These are phyloP conservation scores for Drosophila gaucha DNA, from an alignment of 2,888 invertebrate genomes.

Conservation along the genomic window DNA sequence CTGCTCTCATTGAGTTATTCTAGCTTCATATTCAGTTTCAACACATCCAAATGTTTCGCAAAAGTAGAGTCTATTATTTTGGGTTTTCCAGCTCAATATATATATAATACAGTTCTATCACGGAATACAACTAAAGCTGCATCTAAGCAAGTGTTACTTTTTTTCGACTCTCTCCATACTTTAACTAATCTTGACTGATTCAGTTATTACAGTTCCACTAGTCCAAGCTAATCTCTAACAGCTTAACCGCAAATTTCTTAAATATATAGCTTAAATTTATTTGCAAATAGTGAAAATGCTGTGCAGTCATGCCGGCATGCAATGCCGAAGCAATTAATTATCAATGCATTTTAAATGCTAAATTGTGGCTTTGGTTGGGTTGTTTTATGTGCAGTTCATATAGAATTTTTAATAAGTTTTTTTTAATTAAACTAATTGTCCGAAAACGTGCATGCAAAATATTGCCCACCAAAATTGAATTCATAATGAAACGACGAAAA, in stretches of 20 bases:
- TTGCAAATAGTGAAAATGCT: background rate
- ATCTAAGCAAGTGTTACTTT: no score
- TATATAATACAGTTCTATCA: no score
- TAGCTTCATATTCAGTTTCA: no score
- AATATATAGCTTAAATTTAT: background rate
- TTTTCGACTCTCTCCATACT: no score
- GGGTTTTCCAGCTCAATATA: no score
- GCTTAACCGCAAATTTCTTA: background rate
- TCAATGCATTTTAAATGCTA: conserved; percentile 27
- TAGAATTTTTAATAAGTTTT: conserved; percentile 46
- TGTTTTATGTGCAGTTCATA: conserved; percentile 5
- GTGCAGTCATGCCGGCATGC: conserved; percentile 1
- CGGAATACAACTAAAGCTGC: no score
- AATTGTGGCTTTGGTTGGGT: conserved; percentile 17
- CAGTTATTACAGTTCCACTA: background rate
- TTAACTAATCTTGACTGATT: background rate
- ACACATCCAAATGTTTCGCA: no score
- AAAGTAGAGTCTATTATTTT: no score
- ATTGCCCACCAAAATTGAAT: conserved; percentile 39
- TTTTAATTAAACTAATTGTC: conserved; percentile 70
- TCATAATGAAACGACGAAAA: conserved; percentile 25
- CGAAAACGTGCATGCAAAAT: no score
- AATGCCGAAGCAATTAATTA: conserved; percentile 21
- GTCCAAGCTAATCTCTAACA: background rate
- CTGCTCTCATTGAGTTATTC: no score